Conservation (phyloP, 2,797 vertebrate genomes). For the Sandelia bainsii region DNA sequence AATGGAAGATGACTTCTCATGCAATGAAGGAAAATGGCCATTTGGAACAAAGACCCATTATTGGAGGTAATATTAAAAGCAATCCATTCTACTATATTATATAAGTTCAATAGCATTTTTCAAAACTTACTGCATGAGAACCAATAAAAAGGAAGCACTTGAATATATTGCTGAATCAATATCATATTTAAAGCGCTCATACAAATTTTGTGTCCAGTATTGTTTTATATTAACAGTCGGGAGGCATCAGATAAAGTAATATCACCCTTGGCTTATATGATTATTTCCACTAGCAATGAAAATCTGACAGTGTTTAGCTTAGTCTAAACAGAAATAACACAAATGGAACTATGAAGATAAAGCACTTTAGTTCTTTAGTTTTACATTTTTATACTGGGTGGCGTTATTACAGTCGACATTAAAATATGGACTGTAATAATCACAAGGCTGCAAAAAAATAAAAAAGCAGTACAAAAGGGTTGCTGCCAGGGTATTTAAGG, state of each 20-base stretch:
- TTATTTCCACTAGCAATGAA: slow-evolving; percentile 41
- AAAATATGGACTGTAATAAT: slow-evolving; percentile 26
- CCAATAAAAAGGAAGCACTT: slow-evolving; percentile 65
- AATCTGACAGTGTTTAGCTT: slow-evolving; percentile 40
- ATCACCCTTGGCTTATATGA: slow-evolving; percentile 41
- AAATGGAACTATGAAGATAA: slow-evolving; percentile 34
- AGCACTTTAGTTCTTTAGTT: slow-evolving; percentile 6
- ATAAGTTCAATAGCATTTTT: slow-evolving; percentile 63
- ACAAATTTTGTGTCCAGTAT: slow-evolving; percentile 57
- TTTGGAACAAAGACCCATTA: slow-evolving; percentile 67
- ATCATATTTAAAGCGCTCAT: slow-evolving; percentile 74
- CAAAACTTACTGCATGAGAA: slow-evolving; percentile 52
- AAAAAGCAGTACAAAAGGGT: too few relatives aligned
- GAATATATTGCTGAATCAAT: slow-evolving; percentile 76
- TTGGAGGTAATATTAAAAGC: slow-evolving; percentile 78
- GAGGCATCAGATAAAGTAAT: slow-evolving; percentile 50
- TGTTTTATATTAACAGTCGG: slow-evolving; percentile 67
- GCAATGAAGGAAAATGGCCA: slow-evolving; percentile 66
- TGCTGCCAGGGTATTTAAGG: too few relatives aligned
- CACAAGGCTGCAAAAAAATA: background rate
- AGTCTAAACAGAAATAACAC: slow-evolving; percentile 32
- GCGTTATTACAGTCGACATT: background rate
- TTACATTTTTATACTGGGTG: background rate
- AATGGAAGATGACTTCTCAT: slow-evolving; percentile 74
- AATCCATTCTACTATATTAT: slow-evolving; percentile 78